A percentile compares a stretch with the other conserved stretches of the same genome.
These are phyloP conservation scores for Cepaea nemoralis DNA, from an alignment of 1,140 invertebrate species.

Conservation along the genomic window DNA sequence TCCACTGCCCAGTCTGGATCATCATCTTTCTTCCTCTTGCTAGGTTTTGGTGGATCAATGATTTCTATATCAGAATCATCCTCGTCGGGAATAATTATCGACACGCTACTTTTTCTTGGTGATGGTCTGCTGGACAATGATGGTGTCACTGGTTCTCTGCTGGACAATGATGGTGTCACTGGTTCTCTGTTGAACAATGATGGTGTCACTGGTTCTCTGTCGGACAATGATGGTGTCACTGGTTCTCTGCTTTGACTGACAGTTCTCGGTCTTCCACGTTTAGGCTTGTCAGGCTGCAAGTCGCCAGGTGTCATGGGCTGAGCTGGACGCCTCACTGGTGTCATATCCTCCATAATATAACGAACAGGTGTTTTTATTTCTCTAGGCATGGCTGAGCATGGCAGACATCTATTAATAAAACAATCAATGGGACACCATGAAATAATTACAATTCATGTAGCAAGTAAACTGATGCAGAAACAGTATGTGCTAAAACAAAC, in stretches of 20 bases:
- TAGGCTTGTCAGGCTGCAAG: not conserved
- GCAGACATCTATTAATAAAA: too few species aligned
- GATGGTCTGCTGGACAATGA: not conserved
- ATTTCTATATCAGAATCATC: constrained; percentile 20
- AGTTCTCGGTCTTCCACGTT: not conserved
- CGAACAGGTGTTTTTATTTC: constrained; percentile 13
- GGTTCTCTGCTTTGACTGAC: not conserved
- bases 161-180: too few species aligned
- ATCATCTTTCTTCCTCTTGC: constrained; percentile 5
- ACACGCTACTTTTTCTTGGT: not conserved
- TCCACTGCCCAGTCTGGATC: constrained; percentile 17
- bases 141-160: too few species aligned
- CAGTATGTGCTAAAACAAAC: too few species aligned
- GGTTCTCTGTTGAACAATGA: too few species aligned
- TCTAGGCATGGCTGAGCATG: constrained; percentile 11
- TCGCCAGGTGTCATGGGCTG: too few species aligned
- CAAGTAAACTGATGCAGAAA: too few species aligned
- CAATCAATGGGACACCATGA: too few species aligned
- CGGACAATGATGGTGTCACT: too few species aligned
- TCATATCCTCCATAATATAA: not conserved
- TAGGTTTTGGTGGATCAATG: not conserved
- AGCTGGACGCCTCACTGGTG: not conserved
- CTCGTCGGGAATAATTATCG: constrained; percentile 5
- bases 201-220: too few species aligned
- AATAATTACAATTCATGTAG: too few species aligned